phyloP scores from a whole-genome alignment of 1,140 invertebrate genomes.

The Andrena cerasifolii region DNA sequence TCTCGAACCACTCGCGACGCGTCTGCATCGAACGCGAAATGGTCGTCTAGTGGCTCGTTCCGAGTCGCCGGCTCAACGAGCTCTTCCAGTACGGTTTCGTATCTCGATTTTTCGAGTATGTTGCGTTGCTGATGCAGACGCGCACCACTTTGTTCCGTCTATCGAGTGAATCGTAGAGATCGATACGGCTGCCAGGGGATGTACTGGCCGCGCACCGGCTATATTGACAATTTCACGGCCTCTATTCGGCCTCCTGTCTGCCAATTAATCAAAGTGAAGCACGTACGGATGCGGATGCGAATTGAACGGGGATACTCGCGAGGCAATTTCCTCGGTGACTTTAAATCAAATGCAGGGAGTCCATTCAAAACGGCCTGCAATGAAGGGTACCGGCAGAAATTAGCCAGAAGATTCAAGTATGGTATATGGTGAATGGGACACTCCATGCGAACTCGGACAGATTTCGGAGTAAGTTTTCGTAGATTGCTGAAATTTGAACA shows the following conservation, averaged over 20 bases:
- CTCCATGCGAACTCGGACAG: too few relatives aligned
- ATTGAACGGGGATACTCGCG: constrained; percentile 4
- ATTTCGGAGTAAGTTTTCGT: too few relatives aligned
- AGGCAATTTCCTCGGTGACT: constrained; percentile 57
- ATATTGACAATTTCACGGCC: background rate
- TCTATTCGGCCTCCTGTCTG: background rate
- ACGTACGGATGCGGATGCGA: background rate
- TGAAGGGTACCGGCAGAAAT: background rate
- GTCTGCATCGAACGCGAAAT: background rate
- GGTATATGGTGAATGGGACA: too few relatives aligned
- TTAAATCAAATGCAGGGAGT: constrained; percentile 71
- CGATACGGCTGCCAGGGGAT: background rate
- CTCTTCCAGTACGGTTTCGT: background rate
- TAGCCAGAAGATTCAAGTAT: background rate
- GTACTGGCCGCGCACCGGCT: background rate
- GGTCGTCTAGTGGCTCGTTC: background rate
- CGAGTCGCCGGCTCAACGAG: background rate
- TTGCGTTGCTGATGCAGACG: background rate
- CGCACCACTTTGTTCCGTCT: background rate
- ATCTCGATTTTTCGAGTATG: background rate
- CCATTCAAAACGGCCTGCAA: too few relatives aligned
- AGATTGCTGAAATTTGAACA: too few relatives aligned
- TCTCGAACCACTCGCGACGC: background rate
- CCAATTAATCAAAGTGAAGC: constrained; percentile 25
- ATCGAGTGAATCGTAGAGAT: background rate